Evolutionary conservation across 2,113 vertebrate species (phyloP), one percentile per base, ranked within the genome.

Genomic region (Leucoraja erinaceus): DNA sequence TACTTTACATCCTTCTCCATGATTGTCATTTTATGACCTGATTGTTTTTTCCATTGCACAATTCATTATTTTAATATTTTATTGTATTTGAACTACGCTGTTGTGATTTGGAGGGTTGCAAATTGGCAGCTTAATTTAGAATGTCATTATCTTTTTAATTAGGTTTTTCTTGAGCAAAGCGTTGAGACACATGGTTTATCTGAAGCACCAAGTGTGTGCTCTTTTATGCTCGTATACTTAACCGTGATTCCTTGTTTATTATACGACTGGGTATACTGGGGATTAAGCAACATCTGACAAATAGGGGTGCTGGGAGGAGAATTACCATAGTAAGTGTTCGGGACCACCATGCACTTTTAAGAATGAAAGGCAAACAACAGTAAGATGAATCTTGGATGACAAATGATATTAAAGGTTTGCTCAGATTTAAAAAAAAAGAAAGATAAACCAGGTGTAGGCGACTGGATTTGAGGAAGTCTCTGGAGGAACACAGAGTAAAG

Each of bases 81-180:
- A 91, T 54, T 91, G 11, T 11, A 54, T 25, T 91, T 47, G 31
- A 72, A 47, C 8, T 33, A 10, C 33, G 28, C 22, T 28, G 47
- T 54, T 38, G 31, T 91, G 33, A 74, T 22, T 91, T 91, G 90
- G 54, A 54, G 38, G 9, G 33, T 90, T 91, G 66, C 90, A 91
- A 74, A 72, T 91, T 91, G n/a, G 90, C 12, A 72, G 66, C 20
- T 74, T 72, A 91, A 91, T 72, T 91, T 3, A 31, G 90, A 91
- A 91, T 91, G 33, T 91, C 90, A 91, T 91, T 91, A 74, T 38
- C 61, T 54, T 63, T 70, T 91, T 91, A 54, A 54, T 72, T 66
- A 91, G 90, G 68, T 5, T 74, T 47, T 91, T 66, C 33, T 70
- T 90, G 31, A 90, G 16, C 16, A 66, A 90, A 72, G 88, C 88